Conservation (phyloP, 2,888 invertebrate species). For the Acanthosepion esculentum region DNA sequence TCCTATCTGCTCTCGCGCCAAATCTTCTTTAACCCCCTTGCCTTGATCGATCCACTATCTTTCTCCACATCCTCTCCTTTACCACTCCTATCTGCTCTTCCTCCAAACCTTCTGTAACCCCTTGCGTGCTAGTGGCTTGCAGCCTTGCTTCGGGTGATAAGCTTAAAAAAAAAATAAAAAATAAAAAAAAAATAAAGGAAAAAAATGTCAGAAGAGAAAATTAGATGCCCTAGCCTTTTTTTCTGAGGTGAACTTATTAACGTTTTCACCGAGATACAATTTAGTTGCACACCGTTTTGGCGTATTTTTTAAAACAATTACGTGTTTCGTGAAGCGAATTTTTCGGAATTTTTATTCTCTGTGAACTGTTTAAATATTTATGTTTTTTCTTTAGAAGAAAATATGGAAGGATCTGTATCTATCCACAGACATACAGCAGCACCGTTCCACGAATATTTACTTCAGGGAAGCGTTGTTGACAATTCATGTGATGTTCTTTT, state of each 20-base stretch:
- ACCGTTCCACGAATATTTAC: slow-evolving; percentile 44
- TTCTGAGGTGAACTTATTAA: not conserved
- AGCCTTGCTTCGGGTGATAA: no score
- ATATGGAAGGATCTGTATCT: slow-evolving; percentile 45
- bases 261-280: not conserved
- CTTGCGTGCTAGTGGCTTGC: no score
- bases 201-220: not conserved
- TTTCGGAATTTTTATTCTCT: not conserved
- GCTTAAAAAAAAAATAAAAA: no score
- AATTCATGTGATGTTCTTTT: slow-evolving; percentile 91
- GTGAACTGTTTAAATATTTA: not conserved
- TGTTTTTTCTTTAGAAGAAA: not conserved
- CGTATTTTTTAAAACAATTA: not conserved
- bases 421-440: not conserved
- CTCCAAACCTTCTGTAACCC: no score
- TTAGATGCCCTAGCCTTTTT: not conserved
- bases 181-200: no score
- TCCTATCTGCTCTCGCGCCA: no score
- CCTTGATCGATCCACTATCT: no score
- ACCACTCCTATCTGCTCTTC: no score
- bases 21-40: no score
- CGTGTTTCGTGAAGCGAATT: not conserved
- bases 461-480: slow-evolving; percentile 92
- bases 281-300: no score
- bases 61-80: no score